Evolutionary conservation across 2,797 vertebrate species (phyloP), one percentile per base, ranked within the genome.

Genomic region (Chloroceryle inda): DNA sequence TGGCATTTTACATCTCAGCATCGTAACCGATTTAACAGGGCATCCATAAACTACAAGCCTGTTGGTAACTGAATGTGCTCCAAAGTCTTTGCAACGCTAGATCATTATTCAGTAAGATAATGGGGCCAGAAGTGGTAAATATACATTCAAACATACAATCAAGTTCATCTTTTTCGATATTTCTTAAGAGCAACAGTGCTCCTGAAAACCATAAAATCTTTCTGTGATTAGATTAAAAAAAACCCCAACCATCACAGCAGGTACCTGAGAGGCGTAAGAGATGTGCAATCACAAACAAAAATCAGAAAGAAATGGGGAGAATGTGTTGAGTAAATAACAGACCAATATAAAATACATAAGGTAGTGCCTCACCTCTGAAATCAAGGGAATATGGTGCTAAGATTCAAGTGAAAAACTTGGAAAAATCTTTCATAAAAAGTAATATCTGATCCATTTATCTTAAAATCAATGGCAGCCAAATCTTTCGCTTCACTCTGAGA

Each of bases 381-480:
- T 49, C 23, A 11, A n/a, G 69, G 67, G 35, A 37, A 61, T 63
- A 6, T 3, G 17, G 23, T 50, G 67, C 31, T 74, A 72, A 88
- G 27, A 78, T 5, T 2, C 0, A 0, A 63, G 74, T 5, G 52
- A 38, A 93, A 85, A 88, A 64, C 15, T 8, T 47, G 38, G 47
- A 42, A 58, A 86, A 86, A 38, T 6, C 33, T 63, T 85, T 89
- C 37, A 45, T 21, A 33, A 63, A 89, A 90, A 56, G 67, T 26
- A 33, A 15, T 71, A 92, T 84, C 50, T 53, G 62, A 91, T 83
- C 66, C 64, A 74, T 85, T 96, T 87, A 64, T 82, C 85, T 93
- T 38, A 64, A 66, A 85, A 56, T 67, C 80, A 73, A 85, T 40
- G 47, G 44, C 44, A 42, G 73, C 33, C 81, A 87, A 91, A 83